These are phyloP conservation scores for Erpetoichthys calabaricus DNA, from an alignment of 2,797 vertebrate species.

Conservation along the genomic window DNA sequence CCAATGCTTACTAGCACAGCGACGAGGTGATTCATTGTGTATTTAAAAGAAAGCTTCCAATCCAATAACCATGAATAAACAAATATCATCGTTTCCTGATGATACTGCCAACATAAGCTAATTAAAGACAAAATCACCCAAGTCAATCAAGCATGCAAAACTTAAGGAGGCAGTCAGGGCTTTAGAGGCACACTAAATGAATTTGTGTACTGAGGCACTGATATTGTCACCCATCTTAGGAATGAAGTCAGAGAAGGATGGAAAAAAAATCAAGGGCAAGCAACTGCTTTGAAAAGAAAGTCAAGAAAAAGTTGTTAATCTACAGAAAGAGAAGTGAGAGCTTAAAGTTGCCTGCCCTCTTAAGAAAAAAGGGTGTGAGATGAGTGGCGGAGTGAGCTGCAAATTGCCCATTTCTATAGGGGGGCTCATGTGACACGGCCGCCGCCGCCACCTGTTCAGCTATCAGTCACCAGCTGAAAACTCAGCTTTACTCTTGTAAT, in stretches of 20 bases:
- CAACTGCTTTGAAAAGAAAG: too few species aligned
- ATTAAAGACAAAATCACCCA: slow-evolving; percentile 22
- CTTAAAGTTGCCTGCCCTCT: slow-evolving; percentile 31
- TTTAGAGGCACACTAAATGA: slow-evolving; percentile 12
- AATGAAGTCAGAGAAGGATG: slow-evolving; percentile 6
- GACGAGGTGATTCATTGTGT: slow-evolving; percentile 10
- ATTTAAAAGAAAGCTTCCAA: slow-evolving; percentile 25
- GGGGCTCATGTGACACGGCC: slow-evolving; percentile 62
- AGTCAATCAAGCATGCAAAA: slow-evolving; percentile 21
- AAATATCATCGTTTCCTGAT: slow-evolving; percentile 14
- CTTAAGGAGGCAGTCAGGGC: slow-evolving; percentile 19
- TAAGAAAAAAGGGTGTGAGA: slow-evolving; percentile 34
- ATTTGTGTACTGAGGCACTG: slow-evolving; percentile 14
- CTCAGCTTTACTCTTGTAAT: slow-evolving; percentile 45
- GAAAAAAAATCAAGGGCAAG: slow-evolving; percentile 1
- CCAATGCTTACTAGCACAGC: not conserved
- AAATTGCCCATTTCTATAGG: slow-evolving; percentile 62
- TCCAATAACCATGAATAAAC: slow-evolving; percentile 15
- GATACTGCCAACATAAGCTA: slow-evolving; percentile 14
- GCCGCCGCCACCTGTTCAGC: slow-evolving; percentile 68
- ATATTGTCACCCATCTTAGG: slow-evolving; percentile 7
- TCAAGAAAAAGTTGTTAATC: too few species aligned
- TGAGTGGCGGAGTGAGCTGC: slow-evolving; percentile 50
- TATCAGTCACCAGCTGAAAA: slow-evolving; percentile 67
- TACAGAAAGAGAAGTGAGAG: slow-evolving; percentile 10